A percentile compares a stretch with the other conserved stretches of the same genome.
Conservation (phyloP, 2,113 vertebrate species). For the Passer montanus region DNA sequence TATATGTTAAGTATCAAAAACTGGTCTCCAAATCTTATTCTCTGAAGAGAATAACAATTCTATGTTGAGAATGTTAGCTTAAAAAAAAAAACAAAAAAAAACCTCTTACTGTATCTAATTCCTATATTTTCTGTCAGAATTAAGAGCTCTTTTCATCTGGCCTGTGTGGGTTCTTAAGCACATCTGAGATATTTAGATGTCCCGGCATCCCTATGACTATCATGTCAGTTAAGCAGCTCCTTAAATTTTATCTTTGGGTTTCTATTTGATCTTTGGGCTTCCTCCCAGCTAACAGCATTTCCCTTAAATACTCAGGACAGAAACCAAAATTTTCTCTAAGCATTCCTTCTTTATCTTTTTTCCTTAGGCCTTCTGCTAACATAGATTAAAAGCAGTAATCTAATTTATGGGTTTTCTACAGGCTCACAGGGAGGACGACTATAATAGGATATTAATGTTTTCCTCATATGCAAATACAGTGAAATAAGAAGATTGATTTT, state of each 20-base stretch:
- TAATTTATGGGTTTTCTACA: constrained; percentile 52
- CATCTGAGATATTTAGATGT: neutral
- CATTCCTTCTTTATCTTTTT: constrained; percentile 31
- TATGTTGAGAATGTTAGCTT: neutral
- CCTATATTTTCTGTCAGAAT: neutral
- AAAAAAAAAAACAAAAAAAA: neutral
- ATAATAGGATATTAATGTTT: constrained; percentile 55
- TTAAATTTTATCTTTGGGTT: neutral
- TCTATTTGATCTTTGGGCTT: neutral
- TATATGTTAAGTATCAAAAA: neutral
- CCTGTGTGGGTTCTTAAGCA: neutral
- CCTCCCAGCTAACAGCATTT: neutral
- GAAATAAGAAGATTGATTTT: neutral
- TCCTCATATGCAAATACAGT: constrained; percentile 45
- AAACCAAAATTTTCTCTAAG: neutral
- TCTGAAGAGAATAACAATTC: neutral
- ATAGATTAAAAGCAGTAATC: constrained; percentile 58
- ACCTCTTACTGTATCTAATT: neutral
- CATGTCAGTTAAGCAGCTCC: neutral
- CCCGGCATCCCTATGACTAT: neutral
- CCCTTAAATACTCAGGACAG: neutral
- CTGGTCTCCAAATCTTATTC: neutral
- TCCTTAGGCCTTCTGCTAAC: constrained; percentile 13
- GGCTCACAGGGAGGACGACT: neutral
- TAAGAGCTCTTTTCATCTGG: neutral